Evolutionary conservation across 2,113 vertebrate genomes (phyloP).

Genomic region (Orycteropus afer): DNA sequence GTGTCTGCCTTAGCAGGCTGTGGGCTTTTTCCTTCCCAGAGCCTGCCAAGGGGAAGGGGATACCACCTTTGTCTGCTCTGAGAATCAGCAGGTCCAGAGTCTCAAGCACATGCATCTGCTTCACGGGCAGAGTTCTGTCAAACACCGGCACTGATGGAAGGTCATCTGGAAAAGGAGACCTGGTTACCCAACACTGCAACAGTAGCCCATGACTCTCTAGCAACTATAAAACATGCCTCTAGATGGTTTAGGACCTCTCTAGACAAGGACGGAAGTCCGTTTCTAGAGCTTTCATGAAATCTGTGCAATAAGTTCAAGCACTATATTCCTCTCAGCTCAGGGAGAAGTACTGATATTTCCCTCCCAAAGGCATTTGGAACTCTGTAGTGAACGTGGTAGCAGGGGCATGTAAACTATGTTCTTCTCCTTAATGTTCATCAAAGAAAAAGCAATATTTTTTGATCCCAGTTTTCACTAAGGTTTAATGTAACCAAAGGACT

Average conservation of each 20-base stretch:
- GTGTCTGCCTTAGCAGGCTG: accelerated
- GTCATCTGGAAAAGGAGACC: conserved; percentile 87
- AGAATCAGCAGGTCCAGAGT: conserved; percentile 94
- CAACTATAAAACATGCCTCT: not conserved
- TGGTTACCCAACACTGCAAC: not conserved
- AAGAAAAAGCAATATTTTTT: not conserved
- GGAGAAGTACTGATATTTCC: not conserved
- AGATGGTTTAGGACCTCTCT: not conserved
- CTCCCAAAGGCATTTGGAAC: not conserved
- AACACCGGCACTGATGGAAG: conserved; percentile 92
- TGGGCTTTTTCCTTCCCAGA: not conserved
- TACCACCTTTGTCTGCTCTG: conserved; percentile 95
- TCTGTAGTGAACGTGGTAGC: accelerated
- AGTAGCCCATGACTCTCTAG: not conserved
- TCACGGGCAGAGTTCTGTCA: conserved; percentile 95
- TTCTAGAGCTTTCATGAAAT: not conserved
- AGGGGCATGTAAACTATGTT: not conserved
- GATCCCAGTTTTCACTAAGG: not conserved
- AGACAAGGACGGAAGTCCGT: not conserved
- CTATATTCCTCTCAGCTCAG: not conserved
- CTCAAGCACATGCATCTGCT: conserved; percentile 97
- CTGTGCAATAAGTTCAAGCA: not conserved
- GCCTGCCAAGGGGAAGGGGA: not conserved
- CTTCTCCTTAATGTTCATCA: not conserved
- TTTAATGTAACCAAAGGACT: not conserved